phyloP scores from a whole-genome alignment of 1,140 invertebrate genomes.

The Lysiphlebus fabarum region DNA sequence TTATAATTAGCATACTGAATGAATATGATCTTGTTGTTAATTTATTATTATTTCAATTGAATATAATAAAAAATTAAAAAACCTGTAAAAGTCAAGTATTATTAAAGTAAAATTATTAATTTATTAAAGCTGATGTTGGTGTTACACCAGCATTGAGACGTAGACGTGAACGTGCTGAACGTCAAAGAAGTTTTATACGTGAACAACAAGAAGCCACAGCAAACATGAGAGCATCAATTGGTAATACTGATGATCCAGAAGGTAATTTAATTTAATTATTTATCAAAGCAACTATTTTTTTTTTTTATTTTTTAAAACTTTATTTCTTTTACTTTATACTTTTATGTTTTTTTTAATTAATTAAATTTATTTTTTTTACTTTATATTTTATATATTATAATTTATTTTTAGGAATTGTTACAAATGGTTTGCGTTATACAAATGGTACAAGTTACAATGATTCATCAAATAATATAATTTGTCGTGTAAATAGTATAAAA shows the following conservation, averaged over 20 bases:
- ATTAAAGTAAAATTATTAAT: too few relatives aligned
- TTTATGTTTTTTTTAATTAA: neutral
- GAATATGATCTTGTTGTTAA: too few relatives aligned
- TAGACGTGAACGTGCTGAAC: constrained; percentile 71
- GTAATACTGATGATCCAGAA: constrained; percentile 54
- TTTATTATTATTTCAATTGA: too few relatives aligned
- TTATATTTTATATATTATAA: constrained; percentile 11
- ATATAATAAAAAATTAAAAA: too few relatives aligned
- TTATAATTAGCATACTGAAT: too few relatives aligned
- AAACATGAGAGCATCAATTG: constrained; percentile 53
- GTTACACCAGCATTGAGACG: constrained; percentile 73
- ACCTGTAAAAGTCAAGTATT: too few relatives aligned
- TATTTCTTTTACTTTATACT: neutral
- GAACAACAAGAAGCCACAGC: constrained; percentile 70
- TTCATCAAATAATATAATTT: constrained; percentile 49
- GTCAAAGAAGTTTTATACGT: constrained; percentile 75
- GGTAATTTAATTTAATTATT: constrained; percentile 35
- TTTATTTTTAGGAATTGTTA: constrained; percentile 20
- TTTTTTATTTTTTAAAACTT: constrained; percentile 1
- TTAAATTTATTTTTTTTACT: constrained; percentile 4
- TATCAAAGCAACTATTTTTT: neutral
- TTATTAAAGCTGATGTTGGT: constrained; percentile 59
- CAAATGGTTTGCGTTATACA: constrained; percentile 54
- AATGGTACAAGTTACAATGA: constrained; percentile 45
- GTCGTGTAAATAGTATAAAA: constrained; percentile 55